Conservation (phyloP, 2,888 invertebrate species). For the Tipula lateralis region DNA sequence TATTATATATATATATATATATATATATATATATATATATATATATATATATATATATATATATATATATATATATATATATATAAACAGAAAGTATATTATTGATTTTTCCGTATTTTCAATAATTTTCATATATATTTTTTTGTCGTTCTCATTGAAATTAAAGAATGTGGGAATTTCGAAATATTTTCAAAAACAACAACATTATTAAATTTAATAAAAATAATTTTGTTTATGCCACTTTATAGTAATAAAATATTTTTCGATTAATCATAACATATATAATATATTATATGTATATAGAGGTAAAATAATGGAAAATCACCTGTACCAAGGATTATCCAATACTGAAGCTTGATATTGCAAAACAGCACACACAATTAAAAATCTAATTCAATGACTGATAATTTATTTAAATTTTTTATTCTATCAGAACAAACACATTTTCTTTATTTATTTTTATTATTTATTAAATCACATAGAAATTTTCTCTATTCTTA, state of each 20-base stretch:
- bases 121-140: background rate
- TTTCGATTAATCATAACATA: background rate
- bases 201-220: background rate
- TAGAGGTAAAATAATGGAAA: background rate
- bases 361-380: conserved; percentile 14
- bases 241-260: background rate
- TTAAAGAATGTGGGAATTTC: background rate
- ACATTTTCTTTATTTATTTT: background rate
- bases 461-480: background rate
- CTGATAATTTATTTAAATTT: background rate
- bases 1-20: background rate
- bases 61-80: background rate
- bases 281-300: background rate
- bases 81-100: background rate
- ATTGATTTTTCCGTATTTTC: conserved; percentile 19
- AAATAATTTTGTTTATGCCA: background rate
- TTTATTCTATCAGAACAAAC: conserved; percentile 1
- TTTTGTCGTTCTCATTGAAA: background rate
- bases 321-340: conserved; percentile 27
- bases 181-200: background rate
- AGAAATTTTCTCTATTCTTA: background rate
- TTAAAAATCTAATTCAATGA: conserved; percentile 7
- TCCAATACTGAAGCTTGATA: conserved; percentile 14
- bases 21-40: background rate
- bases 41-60: background rate